Conservation (phyloP, 2,797 vertebrate species). For the Manis javanica region DNA sequence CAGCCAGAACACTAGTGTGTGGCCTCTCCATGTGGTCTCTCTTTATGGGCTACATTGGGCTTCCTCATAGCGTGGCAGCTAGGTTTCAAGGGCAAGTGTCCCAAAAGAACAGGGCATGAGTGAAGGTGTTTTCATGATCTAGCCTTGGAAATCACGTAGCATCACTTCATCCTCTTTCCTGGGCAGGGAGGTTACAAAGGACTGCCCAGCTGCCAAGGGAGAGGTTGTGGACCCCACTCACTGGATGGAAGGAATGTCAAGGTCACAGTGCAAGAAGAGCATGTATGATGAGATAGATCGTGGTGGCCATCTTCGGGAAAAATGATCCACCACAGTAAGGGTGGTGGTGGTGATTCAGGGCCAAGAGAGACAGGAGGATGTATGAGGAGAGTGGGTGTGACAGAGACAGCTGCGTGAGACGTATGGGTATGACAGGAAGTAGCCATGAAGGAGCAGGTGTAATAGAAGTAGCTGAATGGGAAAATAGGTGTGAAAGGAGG, state of each 20-base stretch:
- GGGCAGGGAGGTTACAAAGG: not conserved
- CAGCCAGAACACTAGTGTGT: rapidly evolving
- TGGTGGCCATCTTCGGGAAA: not conserved
- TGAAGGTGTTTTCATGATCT: not conserved
- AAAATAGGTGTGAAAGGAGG: not conserved
- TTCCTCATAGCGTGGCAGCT: not conserved
- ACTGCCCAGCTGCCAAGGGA: not conserved
- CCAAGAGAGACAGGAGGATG: not conserved
- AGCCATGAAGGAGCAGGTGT: too few relatives aligned
- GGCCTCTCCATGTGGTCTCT: not conserved
- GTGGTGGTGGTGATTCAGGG: not conserved
- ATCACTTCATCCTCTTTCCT: not conserved
- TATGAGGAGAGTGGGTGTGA: not conserved
- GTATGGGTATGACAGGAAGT: not conserved
- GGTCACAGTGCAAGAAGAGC: not conserved
- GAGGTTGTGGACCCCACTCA: not conserved
- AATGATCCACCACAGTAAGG: not conserved
- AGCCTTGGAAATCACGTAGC: not conserved
- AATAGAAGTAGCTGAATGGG: not conserved
- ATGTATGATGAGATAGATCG: not conserved
- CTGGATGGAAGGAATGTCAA: not conserved
- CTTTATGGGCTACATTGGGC: not conserved
- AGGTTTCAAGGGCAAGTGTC: not conserved
- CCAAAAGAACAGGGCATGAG: not conserved
- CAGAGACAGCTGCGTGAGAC: too few relatives aligned